phyloP scores from a whole-genome alignment of 2,113 vertebrate genomes.

The Mus pahari region DNA sequence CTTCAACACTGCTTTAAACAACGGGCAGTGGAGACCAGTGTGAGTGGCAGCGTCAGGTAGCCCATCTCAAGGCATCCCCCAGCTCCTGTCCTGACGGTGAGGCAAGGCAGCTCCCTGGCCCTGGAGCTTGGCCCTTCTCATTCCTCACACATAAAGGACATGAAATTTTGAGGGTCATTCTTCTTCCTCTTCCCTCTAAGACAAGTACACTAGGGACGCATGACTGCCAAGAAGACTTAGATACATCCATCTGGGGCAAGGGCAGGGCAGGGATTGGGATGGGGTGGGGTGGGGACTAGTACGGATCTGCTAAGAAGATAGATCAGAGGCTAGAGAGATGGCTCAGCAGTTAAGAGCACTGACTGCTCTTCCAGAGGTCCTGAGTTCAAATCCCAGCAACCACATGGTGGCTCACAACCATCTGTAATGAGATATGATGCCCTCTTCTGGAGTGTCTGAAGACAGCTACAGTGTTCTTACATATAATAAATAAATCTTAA shows the following conservation, averaged over 20 bases:
- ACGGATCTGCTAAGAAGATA: accelerated
- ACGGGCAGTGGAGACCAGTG: not conserved
- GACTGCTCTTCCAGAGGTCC: too few species aligned
- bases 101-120: not conserved
- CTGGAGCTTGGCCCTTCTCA: not conserved
- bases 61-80: not conserved
- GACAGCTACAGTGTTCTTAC: too few species aligned
- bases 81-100: not conserved
- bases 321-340: not conserved
- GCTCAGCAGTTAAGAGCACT: too few species aligned
- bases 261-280: not conserved
- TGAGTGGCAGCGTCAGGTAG: slow-evolving; percentile 21
- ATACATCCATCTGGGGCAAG: not conserved
- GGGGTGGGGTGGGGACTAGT: not conserved
- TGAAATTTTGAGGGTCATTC: not conserved
- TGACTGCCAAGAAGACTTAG: not conserved
- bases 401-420: too few species aligned
- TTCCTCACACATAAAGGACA: not conserved
- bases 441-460: too few species aligned
- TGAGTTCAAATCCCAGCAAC: too few species aligned
- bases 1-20: slow-evolving; percentile 92
- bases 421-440: too few species aligned
- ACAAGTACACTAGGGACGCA: not conserved
- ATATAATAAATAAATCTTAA: too few species aligned
- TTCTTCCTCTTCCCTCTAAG: not conserved